Evolutionary conservation across 2,888 invertebrate species (phyloP).

Genomic region (Parnassius mnemosyne): DNA sequence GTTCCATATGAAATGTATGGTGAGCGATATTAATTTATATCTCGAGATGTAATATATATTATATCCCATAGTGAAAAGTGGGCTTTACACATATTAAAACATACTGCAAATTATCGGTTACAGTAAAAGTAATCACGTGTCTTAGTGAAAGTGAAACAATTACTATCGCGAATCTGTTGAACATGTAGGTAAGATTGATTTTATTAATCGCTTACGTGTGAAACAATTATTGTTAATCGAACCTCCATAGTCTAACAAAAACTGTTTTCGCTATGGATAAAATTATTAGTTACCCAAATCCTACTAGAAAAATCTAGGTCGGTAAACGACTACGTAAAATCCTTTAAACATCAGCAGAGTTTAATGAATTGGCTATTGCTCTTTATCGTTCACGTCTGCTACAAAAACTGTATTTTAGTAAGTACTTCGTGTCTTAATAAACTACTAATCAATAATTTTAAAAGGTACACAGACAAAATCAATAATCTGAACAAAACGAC

Average conservation of each 20-base stretch:
- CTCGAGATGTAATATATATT: too few species aligned
- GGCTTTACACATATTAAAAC: neutral
- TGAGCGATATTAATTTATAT: too few species aligned
- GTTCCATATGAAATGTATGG: too few species aligned
- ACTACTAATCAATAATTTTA: slow-evolving; percentile 65
- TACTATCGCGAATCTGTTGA: neutral
- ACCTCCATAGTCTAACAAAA: neutral
- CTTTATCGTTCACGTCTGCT: too few species aligned
- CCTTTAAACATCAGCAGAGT: neutral
- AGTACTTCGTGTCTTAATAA: slow-evolving; percentile 34
- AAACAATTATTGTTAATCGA: too few species aligned
- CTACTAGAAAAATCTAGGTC: slow-evolving; percentile 50
- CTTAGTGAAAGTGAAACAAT: slow-evolving; percentile 27
- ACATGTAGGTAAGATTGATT: neutral
- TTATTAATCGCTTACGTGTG: neutral
- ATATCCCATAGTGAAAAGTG: neutral
- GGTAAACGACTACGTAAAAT: slow-evolving; percentile 27
- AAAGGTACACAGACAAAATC: slow-evolving; percentile 71
- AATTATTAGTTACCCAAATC: slow-evolving; percentile 12
- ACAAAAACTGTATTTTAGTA: too few species aligned
- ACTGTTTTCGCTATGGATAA: neutral
- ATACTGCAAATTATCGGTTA: neutral
- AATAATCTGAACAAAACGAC: slow-evolving; percentile 64
- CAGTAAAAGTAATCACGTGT: slow-evolving; percentile 24
- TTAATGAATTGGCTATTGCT: too few species aligned